Base-by-base conservation (phyloP, 2,797 vertebrate species). In the Huso huso region DNA sequence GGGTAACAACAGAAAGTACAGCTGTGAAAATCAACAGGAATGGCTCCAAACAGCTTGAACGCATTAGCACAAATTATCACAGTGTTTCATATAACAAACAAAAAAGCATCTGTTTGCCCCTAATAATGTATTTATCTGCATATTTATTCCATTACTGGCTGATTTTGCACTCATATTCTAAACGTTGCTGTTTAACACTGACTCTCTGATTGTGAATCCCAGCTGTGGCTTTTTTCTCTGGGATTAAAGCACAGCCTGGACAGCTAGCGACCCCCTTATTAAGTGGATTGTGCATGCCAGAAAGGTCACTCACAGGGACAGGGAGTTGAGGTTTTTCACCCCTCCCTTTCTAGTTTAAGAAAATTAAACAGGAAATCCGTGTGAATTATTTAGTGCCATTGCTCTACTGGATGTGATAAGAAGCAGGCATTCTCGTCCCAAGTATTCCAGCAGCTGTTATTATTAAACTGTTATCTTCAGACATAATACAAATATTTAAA, bases 371-470 rank as follows among this genome's bases (percentile, higher is more conserved):
- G 66, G 51, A 70, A 61, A 62, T 67, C 69, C 59, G 55, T 15
- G 53, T 49, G 50, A 60, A 62, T 62, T 23, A 48, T 55, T 64
- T 9, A 13, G 12, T 61, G 64, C 49, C 8, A 48, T 18, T 13
- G 48, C 49, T 61, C 67, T 71, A 70, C 66, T 70, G 73, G 60
- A 49, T 8, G 65, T 74, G 62, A 77, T 69, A 64, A 63, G 65
- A 53, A 68, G 18, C 69, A 64, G 62, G 49, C 66, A 10, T 65
- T 62, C 58, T 66, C 50, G 63, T 72, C 64, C 23, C 23, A 37
- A 37, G 23, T 37, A 37, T 37, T 37, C 23, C 23, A 37, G 23
- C 23, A 37, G 23, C 23, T 37, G 23, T 37, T 37, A 37, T 37
- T 37, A 2, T 37, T 37, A 37, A 37, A 37, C 23, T 18, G 15